phyloP scores from a whole-genome alignment of 2,113 vertebrate genomes.

The Gorsachius goisagi region DNA sequence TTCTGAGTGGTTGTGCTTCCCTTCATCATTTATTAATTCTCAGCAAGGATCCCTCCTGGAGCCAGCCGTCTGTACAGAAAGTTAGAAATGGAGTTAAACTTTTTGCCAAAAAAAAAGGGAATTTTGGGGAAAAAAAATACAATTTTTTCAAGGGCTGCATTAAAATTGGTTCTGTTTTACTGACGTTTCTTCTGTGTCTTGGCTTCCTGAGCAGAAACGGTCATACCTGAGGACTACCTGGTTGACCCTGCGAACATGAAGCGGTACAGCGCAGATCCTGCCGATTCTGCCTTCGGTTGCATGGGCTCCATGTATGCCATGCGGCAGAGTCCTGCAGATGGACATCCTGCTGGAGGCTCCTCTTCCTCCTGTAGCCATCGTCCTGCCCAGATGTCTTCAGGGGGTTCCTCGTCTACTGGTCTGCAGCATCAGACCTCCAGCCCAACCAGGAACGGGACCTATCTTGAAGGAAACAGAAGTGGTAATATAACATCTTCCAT shows the following conservation, averaged over 20 bases:
- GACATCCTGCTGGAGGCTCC: constrained; percentile 53
- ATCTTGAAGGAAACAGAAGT: constrained; percentile 86
- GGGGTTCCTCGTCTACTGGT: constrained; percentile 67
- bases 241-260: constrained; percentile 75
- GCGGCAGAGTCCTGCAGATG: constrained; percentile 69
- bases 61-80: background rate
- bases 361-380: constrained; percentile 70
- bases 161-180: background rate
- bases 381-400: constrained; percentile 65
- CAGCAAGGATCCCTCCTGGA: background rate
- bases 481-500: constrained; percentile 72
- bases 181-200: constrained; percentile 20
- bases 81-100: background rate
- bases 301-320: constrained; percentile 72
- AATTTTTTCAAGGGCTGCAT: background rate
- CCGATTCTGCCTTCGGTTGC: constrained; percentile 76
- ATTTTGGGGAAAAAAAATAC: background rate
- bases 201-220: constrained; percentile 74
- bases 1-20: background rate
- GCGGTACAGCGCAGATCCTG: constrained; percentile 78
- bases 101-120: background rate
- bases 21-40: background rate
- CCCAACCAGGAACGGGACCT: constrained; percentile 73
- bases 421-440: constrained; percentile 81
- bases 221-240: constrained; percentile 81